A percentile compares a stretch with the other conserved stretches of the same genome.
These are phyloP conservation scores for Diglossa brunneiventris DNA, from an alignment of 2,113 vertebrate species.

Conservation along the genomic window DNA sequence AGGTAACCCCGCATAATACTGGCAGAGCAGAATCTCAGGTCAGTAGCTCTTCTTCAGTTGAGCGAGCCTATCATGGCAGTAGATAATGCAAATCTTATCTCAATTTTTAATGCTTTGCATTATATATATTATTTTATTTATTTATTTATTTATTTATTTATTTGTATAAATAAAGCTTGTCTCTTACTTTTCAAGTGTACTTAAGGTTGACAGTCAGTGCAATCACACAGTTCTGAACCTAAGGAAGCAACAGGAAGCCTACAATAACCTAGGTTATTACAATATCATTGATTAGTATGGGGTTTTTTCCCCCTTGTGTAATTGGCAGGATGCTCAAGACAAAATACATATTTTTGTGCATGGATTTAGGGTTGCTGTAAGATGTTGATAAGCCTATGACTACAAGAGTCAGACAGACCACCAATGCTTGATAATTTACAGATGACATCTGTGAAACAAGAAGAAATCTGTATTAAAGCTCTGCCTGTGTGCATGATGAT, in stretches of 20 bases:
- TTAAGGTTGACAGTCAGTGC: neutral
- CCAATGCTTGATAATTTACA: neutral
- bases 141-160: neutral
- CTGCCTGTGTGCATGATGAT: neutral
- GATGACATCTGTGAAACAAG: neutral
- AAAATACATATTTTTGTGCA: neutral
- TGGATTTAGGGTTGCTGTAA: neutral
- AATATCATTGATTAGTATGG: neutral
- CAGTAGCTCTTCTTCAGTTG: neutral
- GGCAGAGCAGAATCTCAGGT: neutral
- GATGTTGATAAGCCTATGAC: neutral
- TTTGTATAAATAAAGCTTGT: neutral
- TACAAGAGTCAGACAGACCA: neutral
- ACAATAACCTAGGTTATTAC: neutral
- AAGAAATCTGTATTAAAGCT: neutral
- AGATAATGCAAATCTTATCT: neutral
- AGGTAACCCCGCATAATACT: neutral
- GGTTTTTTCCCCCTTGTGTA: rapidly evolving
- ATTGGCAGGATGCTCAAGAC: neutral
- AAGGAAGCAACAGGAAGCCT: neutral
- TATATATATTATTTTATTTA: neutral
- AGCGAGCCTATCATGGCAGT: neutral
- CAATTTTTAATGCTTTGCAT: neutral
- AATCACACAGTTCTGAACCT: neutral
- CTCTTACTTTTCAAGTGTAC: neutral